These are phyloP conservation scores for Fulica atra DNA, from an alignment of 2,113 vertebrate genomes.

Conservation along the genomic window DNA sequence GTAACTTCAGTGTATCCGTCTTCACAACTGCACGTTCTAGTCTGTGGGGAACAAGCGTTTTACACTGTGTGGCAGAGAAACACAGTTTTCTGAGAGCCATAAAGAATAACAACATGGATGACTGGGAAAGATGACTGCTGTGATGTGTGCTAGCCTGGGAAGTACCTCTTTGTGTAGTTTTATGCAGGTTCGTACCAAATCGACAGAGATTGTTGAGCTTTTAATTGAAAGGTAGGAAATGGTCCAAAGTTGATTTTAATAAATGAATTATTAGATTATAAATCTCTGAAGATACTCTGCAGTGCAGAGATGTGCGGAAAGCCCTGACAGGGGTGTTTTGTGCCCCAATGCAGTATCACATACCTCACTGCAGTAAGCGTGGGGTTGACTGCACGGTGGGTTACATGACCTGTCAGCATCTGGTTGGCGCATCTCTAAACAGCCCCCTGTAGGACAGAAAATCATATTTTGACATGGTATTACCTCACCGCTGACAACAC, in stretches of 20 bases:
- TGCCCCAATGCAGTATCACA: slow-evolving; percentile 49
- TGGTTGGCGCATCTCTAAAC: slow-evolving; percentile 83
- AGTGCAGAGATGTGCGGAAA: background rate
- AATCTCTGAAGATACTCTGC: background rate
- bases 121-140: background rate
- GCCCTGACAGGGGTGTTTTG: background rate
- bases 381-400: slow-evolving; percentile 87
- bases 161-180: background rate
- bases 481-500: slow-evolving; percentile 18
- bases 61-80: slow-evolving; percentile 12
- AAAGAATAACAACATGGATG: background rate
- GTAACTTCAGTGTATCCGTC: slow-evolving; percentile 94
- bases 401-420: slow-evolving; percentile 89
- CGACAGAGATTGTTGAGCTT: background rate
- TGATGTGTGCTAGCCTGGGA: background rate
- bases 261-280: background rate
- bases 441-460: slow-evolving; percentile 87
- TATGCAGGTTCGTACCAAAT: background rate
- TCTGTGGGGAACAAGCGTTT: slow-evolving; percentile 79
- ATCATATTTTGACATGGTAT: slow-evolving; percentile 62
- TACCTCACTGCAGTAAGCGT: slow-evolving; percentile 94
- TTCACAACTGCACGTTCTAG: slow-evolving; percentile 86
- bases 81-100: background rate
- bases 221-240: background rate
- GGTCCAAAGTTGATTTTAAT: background rate